Conservation (phyloP, 2,797 vertebrate species). For the Mareca strepera region DNA sequence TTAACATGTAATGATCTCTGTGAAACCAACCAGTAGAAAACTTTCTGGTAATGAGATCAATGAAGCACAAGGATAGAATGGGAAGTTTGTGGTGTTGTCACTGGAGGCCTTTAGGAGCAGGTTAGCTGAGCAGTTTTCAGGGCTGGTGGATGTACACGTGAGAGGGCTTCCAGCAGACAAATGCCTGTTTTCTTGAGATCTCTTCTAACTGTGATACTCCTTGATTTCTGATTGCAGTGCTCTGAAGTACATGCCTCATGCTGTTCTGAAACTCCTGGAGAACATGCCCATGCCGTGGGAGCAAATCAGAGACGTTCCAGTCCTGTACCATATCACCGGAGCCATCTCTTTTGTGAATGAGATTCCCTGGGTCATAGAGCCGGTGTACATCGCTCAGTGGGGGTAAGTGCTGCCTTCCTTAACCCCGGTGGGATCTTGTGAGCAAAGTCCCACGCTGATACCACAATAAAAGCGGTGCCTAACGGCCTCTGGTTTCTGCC, state of each 20-base stretch:
- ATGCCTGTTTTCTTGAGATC: neutral
- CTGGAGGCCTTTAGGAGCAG: neutral
- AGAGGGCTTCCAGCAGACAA: neutral
- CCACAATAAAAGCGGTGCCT: rapidly evolving
- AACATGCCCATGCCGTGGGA: conserved; percentile 99
- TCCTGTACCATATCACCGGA: conserved; percentile 98
- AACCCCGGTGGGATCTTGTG: rapidly evolving
- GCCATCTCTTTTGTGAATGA: conserved; percentile 99
- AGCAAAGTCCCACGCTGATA: rapidly evolving
- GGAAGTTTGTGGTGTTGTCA: rapidly evolving
- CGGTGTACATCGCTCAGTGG: conserved; percentile 98
- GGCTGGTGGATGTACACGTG: neutral
- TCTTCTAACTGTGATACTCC: neutral
- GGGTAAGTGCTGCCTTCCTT: conserved; percentile 82
- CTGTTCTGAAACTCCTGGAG: conserved; percentile 96
- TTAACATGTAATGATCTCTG: rapidly evolving
- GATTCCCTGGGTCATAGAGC: conserved; percentile 99
- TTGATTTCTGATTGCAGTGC: conserved; percentile 78
- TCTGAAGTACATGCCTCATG: conserved; percentile 99
- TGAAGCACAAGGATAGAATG: neutral
- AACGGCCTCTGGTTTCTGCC: neutral
- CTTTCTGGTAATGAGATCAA: rapidly evolving
- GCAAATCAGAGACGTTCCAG: conserved; percentile 96
- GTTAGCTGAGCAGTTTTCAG: neutral
- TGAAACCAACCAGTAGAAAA: neutral